A percentile compares a stretch with the other conserved stretches of the same genome.
phyloP scores from a whole-genome alignment of 1,140 invertebrate genomes.

The Drosophila repletoides region DNA sequence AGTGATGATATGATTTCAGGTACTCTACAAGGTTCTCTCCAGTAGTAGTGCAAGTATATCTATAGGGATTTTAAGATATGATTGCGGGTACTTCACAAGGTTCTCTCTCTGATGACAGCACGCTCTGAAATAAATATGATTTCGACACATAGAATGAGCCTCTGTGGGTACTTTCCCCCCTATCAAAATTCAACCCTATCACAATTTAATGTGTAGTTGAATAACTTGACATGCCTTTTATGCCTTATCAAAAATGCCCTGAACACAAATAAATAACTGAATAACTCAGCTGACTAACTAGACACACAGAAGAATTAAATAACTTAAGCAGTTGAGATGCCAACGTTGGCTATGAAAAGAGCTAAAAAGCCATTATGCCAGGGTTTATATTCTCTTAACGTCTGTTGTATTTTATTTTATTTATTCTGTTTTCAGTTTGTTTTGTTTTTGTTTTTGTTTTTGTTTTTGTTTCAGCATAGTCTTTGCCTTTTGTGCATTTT shows the following conservation, averaged over 20 bases:
- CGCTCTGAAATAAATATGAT: slow-evolving; percentile 2
- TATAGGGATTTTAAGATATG: no score
- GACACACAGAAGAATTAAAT: slow-evolving; percentile 10
- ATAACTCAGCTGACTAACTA: not conserved
- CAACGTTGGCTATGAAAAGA: not conserved
- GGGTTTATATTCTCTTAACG: slow-evolving; percentile 2
- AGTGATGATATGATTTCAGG: no score
- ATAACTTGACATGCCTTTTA: not conserved
- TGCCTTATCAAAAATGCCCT: slow-evolving; percentile 2
- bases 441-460: not conserved
- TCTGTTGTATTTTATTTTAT: not conserved
- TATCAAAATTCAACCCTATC: not conserved
- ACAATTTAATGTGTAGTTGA: slow-evolving; percentile 6
- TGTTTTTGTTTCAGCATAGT: not conserved
- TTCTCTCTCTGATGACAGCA: not conserved
- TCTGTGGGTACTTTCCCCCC: not conserved
- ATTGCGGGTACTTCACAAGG: not conserved
- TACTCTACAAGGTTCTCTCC: no score
- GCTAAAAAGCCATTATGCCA: slow-evolving; percentile 13
- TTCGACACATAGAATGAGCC: not conserved
- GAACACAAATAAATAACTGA: not conserved
- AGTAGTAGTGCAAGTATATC: no score
- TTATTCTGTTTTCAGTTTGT: not conserved
- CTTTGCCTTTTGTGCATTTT: slow-evolving; percentile 24
- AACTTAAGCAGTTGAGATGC: slow-evolving; percentile 6